Base-by-base conservation (phyloP, 2,888 invertebrate genomes). In the Leptothorax acervorum region DNA sequence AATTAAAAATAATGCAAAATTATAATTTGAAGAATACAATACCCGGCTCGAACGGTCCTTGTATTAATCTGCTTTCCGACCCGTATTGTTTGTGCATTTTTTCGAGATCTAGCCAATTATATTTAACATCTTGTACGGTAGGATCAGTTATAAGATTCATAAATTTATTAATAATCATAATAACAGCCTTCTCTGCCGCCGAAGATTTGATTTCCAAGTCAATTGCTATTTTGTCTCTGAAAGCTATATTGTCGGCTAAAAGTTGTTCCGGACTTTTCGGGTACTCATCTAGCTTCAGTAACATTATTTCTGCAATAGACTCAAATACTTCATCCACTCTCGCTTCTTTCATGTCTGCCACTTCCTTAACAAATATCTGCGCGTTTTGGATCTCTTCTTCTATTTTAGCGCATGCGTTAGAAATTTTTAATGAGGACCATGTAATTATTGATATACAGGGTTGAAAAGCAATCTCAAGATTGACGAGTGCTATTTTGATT, bases 391-490 rank as follows among this genome's bases (percentile, higher is more conserved):
- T 94, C 31, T 96, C 95, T 0, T 90, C 91, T 79, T 95, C 95
- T 57, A 97, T 96, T 31, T 95, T 95, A 1, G 95, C 95, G 90
- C 96, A 97, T 92, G 96, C 97, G 51, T 96, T 94, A 0, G 96
- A 96, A 88, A 97, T 96, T 92, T 97, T 97, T 89, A 97, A 96
- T 0, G 98, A 98, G 0, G 97, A 96, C 98, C 98, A 98, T 0
- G 97, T 97, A 28, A 98, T 96, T 1, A 97, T 96, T 0, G 97
- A 97, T 15, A 98, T 95, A 0, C 97, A 98, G 0, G 98, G 97
- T 94, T 97, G 96, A 87, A 98, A 96, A 0, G 97, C 96, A 74
- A 96, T 95, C 86, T 98, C 97, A 88, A 98, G 93, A 93, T 96
- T 96, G 85, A 97, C 95, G 15, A 98, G 94, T 84, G 96, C 96